Evolutionary conservation across 2,888 invertebrate species (phyloP).

Genomic region (Hyposoter didymator): DNA sequence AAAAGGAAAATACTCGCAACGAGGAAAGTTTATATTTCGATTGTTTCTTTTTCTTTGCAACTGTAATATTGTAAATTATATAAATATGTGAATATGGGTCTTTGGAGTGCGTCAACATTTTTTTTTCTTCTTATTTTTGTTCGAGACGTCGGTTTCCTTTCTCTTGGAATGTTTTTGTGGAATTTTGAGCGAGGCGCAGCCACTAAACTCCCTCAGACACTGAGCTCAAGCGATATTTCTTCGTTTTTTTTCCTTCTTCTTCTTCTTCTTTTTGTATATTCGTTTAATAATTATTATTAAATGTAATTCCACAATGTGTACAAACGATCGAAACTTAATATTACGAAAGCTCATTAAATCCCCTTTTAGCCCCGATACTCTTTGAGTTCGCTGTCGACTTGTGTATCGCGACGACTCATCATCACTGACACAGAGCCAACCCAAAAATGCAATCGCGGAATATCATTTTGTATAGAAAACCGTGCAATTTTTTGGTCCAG

Average conservation of each 20-base stretch:
- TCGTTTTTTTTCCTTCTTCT: too few species aligned
- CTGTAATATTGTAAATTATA: slow-evolving; percentile 59
- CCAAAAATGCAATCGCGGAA: slow-evolving; percentile 22
- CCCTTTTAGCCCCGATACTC: not conserved
- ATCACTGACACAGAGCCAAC: slow-evolving; percentile 27
- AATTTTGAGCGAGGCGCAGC: slow-evolving; percentile 16
- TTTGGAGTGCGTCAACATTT: slow-evolving; percentile 62
- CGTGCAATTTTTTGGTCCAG: slow-evolving; percentile 24
- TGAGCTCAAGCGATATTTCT: slow-evolving; percentile 57
- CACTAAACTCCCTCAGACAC: slow-evolving; percentile 7
- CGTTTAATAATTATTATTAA: slow-evolving; percentile 72
- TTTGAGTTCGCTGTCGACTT: slow-evolving; percentile 50
- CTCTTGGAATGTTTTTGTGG: slow-evolving; percentile 30
- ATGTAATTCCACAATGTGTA: slow-evolving; percentile 74
- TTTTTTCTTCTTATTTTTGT: slow-evolving; percentile 66
- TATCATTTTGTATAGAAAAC: slow-evolving; percentile 48
- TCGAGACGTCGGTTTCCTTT: slow-evolving; percentile 31
- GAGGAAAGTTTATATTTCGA: slow-evolving; percentile 29
- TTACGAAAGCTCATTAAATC: slow-evolving; percentile 12
- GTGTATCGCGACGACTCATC: not conserved
- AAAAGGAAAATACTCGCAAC: not conserved
- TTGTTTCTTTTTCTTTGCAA: slow-evolving; percentile 24
- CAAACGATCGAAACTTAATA: slow-evolving; percentile 70
- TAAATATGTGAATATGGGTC: slow-evolving; percentile 66
- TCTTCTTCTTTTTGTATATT: slow-evolving; percentile 67